Base-by-base conservation (phyloP, 1,140 invertebrate genomes). In the Brachionus sp. region DNA sequence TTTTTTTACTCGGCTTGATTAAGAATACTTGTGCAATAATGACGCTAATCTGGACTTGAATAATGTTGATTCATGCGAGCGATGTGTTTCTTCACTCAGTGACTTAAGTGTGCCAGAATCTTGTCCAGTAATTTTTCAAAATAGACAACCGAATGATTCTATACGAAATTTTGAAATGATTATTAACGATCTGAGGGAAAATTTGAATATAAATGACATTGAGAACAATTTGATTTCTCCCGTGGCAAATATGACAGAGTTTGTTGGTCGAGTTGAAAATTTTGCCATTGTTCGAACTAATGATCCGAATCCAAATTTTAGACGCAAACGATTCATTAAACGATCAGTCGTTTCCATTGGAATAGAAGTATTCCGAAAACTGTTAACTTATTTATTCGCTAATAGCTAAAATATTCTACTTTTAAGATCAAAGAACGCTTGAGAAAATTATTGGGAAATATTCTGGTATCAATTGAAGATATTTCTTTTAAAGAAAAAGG, bases 281-380 rank as follows among this genome's bases (percentile, higher is more conserved):
- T 70, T 39, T 70, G 16, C 66, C 16, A 39, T 70, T 37, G 37
- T 70, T 39, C 66, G 66, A 70, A 70, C 35, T 16, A 42, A 70
- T 33, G 37, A 70, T 19, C 16, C 66, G n/a, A 1, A 16, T 19
- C 37, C 37, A 19, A 39, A 7, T 39, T 19, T 39, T 16, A 70
- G 16, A 12, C 16, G 33, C 5, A 70, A 23, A 57, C 16, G 50
- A 57, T 57, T 9, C 29, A 33, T 37, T 66, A 9, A 29, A 33
- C 16, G 64, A 3, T 33, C 33, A 39, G 29, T 70, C n/a, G 9
- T 16, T 16, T 4, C 12, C 4, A 16, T 6, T 57, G 6, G n/a
- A 16, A 70, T 16, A 19, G 33, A 37, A 16, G 16, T 9, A 70
- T 70, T 70, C n/a, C 3, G 37, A 35, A 42, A 70, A 70, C 29